These are phyloP conservation scores for Plagodis pulveraria DNA, from an alignment of 2,888 invertebrate species.

Conservation along the genomic window DNA sequence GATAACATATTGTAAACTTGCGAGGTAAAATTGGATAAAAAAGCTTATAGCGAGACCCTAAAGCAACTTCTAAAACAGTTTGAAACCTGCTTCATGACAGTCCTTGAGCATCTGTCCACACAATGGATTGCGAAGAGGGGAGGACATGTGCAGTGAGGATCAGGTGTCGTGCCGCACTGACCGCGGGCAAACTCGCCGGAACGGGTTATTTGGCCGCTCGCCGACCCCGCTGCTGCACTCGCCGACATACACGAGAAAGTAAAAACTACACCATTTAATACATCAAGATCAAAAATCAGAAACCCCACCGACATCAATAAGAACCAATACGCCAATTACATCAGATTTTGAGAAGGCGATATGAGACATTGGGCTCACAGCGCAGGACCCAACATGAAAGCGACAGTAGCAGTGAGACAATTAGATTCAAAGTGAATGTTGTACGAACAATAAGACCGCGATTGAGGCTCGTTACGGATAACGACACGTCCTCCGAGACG, in stretches of 20 bases:
- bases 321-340: conserved; percentile 41
- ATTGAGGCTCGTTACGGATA: conserved; percentile 60
- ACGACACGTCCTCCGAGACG: conserved; percentile 56
- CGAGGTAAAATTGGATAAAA: no score
- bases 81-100: conserved; percentile 49
- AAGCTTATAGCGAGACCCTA: neutral
- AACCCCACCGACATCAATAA: conserved; percentile 45
- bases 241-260: conserved; percentile 54
- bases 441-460: conserved; percentile 54
- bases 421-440: conserved; percentile 58
- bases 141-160: conserved; percentile 72
- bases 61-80: conserved; percentile 11
- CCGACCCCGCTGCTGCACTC: conserved; percentile 35
- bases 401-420: conserved; percentile 44
- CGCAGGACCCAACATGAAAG: conserved; percentile 35
- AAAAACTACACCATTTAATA: conserved; percentile 57
- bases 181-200: conserved; percentile 70
- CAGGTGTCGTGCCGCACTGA: conserved; percentile 81
- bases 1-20: neutral
- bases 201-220: conserved; percentile 68
- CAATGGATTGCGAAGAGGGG: conserved; percentile 45
- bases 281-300: conserved; percentile 34
- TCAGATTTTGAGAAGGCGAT: conserved; percentile 40
- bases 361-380: conserved; percentile 30
- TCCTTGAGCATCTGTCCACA: conserved; percentile 67